A percentile compares a stretch with the other conserved stretches of the same genome.
Evolutionary conservation across 2,888 invertebrate genomes (phyloP).

Genomic region (Acleris laterana): DNA sequence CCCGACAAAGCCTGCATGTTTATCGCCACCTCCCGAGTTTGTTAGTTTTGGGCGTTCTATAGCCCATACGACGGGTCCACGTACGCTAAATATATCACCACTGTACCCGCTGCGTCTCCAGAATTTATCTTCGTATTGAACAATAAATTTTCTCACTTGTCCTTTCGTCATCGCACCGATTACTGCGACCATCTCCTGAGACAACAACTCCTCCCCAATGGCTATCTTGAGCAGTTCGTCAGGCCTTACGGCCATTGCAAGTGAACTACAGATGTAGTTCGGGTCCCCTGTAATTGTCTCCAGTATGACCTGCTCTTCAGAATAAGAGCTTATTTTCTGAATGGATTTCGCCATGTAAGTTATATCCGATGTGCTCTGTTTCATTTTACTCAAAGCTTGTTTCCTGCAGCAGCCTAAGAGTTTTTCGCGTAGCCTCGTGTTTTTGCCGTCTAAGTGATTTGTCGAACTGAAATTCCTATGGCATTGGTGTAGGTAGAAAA

Average conservation of each 20-base stretch:
- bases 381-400: slow-evolving; percentile 59
- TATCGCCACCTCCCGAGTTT: slow-evolving; percentile 57
- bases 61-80: slow-evolving; percentile 78
- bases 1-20: slow-evolving; percentile 61
- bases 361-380: slow-evolving; percentile 66
- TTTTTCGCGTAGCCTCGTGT: slow-evolving; percentile 69
- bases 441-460: slow-evolving; percentile 69
- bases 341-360: slow-evolving; percentile 61
- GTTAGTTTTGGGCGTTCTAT: slow-evolving; percentile 68
- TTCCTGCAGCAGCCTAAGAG: slow-evolving; percentile 68
- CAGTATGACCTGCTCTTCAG: slow-evolving; percentile 66
- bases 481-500: slow-evolving; percentile 77
- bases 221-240: slow-evolving; percentile 66
- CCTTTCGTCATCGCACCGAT: slow-evolving; percentile 57
- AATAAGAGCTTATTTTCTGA: slow-evolving; percentile 63
- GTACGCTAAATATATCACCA: slow-evolving; percentile 74
- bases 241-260: slow-evolving; percentile 75
- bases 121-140: slow-evolving; percentile 69
- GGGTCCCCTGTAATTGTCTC: slow-evolving; percentile 70
- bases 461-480: slow-evolving; percentile 63
- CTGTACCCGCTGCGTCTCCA: slow-evolving; percentile 71
- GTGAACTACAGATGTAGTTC: slow-evolving; percentile 68
- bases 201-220: slow-evolving; percentile 62
- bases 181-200: slow-evolving; percentile 50
- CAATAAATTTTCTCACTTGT: slow-evolving; percentile 60